Conservation (phyloP, 92 coral and sea anemone species). For the Desmophyllum pertusum region DNA sequence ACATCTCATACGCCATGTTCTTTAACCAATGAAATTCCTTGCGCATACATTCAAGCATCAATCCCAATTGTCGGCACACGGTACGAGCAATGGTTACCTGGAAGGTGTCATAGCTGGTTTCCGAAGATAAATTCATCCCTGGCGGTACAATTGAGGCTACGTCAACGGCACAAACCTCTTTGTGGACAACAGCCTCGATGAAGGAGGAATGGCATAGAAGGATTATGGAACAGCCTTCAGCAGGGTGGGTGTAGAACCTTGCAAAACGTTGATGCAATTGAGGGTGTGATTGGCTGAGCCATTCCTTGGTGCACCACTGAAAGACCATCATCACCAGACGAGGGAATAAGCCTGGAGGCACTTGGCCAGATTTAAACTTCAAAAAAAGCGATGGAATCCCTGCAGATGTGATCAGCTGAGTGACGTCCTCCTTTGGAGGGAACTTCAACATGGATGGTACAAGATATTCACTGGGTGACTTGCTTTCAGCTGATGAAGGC, state of each 20-base stretch:
- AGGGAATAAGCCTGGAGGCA: background rate
- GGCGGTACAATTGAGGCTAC: background rate
- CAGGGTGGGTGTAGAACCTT: background rate
- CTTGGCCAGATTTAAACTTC: background rate
- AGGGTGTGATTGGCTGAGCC: background rate
- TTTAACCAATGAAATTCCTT: background rate
- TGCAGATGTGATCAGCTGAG: background rate
- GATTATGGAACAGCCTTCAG: background rate
- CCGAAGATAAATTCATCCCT: background rate
- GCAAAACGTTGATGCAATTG: background rate
- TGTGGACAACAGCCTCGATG: background rate
- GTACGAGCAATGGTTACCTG: background rate
- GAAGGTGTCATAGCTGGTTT: background rate
- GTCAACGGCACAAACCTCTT: background rate
- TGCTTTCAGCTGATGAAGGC: background rate
- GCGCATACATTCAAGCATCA: constrained; percentile 5
- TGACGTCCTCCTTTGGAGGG: background rate
- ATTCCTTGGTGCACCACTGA: background rate
- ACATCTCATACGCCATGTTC: constrained; percentile 1
- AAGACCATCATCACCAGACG: background rate
- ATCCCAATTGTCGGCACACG: background rate
- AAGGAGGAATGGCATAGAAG: constrained; percentile 1
- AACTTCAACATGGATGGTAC: constrained; percentile 1
- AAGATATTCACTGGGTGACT: background rate
- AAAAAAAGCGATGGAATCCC: constrained; percentile 5